These are phyloP conservation scores for Lipophrys pholis DNA, from an alignment of 2,113 vertebrate species.

Conservation along the genomic window DNA sequence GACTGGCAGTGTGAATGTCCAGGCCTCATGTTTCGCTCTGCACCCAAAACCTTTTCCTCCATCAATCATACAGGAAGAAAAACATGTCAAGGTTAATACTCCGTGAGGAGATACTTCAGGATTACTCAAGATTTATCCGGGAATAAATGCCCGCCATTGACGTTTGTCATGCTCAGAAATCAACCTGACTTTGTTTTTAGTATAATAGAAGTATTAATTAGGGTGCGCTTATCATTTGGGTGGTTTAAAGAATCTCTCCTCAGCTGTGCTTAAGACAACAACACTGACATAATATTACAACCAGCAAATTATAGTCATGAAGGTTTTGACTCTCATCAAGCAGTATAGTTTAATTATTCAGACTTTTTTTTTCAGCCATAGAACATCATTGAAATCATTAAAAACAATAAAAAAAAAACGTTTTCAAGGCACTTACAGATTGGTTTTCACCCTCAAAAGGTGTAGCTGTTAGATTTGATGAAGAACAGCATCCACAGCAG, in stretches of 20 bases:
- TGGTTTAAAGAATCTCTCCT: neutral
- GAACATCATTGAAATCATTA: neutral
- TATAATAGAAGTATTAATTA: neutral
- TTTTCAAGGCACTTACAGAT: too few species aligned
- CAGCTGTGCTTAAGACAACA: too few species aligned
- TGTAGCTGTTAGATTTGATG: too few species aligned
- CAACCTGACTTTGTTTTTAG: neutral
- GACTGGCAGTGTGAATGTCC: conserved; percentile 72
- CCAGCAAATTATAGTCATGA: too few species aligned
- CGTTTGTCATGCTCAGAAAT: conserved; percentile 30
- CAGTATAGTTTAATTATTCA: neutral
- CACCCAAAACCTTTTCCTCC: conserved; percentile 59
- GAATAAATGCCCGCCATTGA: conserved; percentile 28
- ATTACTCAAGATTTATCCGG: conserved; percentile 42
- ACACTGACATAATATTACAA: too few species aligned
- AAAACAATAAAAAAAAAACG: too few species aligned
- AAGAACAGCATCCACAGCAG: too few species aligned
- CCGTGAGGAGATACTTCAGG: conserved; percentile 55
- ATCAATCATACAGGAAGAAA: conserved; percentile 80
- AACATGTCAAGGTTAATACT: conserved; percentile 79
- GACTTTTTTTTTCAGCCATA: neutral
- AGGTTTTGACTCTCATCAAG: neutral
- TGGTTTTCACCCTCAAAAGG: too few species aligned
- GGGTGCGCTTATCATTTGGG: neutral
- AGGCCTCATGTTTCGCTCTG: conserved; percentile 74